Evolutionary conservation across 2,113 vertebrate genomes (phyloP).

Genomic region (Spea multiplicata): DNA sequence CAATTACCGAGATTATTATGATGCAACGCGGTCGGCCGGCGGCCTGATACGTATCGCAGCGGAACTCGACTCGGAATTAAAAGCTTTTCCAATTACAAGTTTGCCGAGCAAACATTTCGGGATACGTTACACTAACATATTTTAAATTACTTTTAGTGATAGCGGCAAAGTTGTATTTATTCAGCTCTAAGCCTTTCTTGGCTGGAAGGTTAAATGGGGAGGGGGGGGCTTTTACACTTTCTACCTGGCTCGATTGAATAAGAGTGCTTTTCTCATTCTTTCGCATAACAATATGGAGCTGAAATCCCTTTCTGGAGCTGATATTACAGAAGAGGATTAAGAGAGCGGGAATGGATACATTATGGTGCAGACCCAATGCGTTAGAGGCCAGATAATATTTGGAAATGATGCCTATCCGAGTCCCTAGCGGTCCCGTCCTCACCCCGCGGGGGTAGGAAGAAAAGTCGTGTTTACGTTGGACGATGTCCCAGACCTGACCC

Average conservation of each 20-base stretch:
- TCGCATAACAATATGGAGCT: conserved; percentile 4
- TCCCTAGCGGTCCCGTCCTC: too few species aligned
- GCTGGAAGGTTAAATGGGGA: conserved; percentile 1
- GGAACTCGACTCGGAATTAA: conserved; percentile 33
- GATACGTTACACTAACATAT: conserved; percentile 31
- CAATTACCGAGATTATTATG: conserved; percentile 43
- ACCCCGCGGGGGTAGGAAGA: too few species aligned
- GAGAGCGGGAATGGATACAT: too few species aligned
- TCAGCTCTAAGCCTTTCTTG: conserved; percentile 13
- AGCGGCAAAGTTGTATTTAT: conserved; percentile 18
- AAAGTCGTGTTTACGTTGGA: too few species aligned
- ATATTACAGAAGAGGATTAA: neutral
- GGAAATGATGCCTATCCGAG: too few species aligned
- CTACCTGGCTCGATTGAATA: neutral
- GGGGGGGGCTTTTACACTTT: neutral
- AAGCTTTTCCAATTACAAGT: conserved; percentile 46
- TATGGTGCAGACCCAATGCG: too few species aligned
- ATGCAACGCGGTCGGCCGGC: conserved; percentile 37
- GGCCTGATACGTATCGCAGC: conserved; percentile 23
- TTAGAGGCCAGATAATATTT: too few species aligned
- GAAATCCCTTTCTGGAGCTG: neutral
- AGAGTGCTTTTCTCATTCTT: neutral
- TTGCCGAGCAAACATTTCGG: conserved; percentile 31
- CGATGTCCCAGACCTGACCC: too few species aligned
- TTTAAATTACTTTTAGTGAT: conserved; percentile 25